These are phyloP conservation scores for Falco berigora DNA, from an alignment of 2,797 vertebrate species.

Conservation along the genomic window DNA sequence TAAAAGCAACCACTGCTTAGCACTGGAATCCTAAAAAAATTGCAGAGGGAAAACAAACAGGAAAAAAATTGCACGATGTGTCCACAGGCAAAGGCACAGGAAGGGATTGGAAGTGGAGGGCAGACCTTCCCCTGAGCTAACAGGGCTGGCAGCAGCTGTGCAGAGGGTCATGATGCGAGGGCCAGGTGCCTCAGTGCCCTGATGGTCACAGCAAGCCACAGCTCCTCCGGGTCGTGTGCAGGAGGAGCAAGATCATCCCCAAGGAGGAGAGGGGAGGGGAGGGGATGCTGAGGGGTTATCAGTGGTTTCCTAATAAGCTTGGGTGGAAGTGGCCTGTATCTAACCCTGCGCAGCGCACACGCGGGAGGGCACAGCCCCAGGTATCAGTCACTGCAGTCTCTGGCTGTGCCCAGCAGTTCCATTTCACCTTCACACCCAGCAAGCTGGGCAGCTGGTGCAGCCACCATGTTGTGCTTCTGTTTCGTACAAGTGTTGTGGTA, in stretches of 20 bases:
- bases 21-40: background rate
- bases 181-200: background rate
- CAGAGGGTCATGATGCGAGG: background rate
- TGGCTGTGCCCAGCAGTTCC: background rate
- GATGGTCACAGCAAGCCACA: background rate
- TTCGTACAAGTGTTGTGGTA: background rate
- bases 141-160: background rate
- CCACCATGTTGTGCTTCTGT: background rate
- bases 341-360: background rate
- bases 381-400: background rate
- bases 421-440: background rate
- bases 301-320: background rate
- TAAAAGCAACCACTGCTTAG: background rate
- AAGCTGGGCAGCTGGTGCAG: background rate
- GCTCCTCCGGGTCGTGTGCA: rapidly evolving
- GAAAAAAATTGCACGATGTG: background rate
- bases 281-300: background rate
- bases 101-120: background rate
- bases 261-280: background rate
- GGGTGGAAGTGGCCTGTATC: background rate
- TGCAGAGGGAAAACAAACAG: background rate
- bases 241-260: background rate
- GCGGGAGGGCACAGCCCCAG: rapidly evolving
- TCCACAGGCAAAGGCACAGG: background rate
- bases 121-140: background rate